A percentile compares a stretch with the other conserved stretches of the same genome.
These are phyloP conservation scores for Eueides isabella DNA, from an alignment of 1,140 invertebrate genomes.

Conservation along the genomic window DNA sequence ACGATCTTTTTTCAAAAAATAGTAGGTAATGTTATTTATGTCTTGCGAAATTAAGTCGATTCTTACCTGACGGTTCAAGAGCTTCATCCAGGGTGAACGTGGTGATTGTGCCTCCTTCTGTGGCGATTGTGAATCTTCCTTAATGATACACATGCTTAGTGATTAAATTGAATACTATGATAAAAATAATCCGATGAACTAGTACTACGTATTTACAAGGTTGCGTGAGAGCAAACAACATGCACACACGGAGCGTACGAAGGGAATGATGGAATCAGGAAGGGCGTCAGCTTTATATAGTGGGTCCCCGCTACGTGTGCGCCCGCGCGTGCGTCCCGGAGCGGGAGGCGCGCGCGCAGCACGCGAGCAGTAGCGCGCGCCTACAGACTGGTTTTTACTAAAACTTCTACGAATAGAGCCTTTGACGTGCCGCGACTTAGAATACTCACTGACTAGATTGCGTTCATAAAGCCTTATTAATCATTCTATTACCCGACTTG, in stretches of 20 bases:
- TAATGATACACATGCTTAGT: conserved; percentile 76
- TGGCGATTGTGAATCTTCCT: conserved; percentile 68
- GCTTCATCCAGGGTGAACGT: conserved; percentile 77
- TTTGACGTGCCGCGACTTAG: conserved; percentile 76
- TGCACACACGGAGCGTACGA: conserved; percentile 65
- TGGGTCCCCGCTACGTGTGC: conserved; percentile 47
- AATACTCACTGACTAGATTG: conserved; percentile 57
- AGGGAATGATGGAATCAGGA: conserved; percentile 76
- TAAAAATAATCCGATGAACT: conserved; percentile 47
- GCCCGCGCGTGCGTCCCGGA: conserved; percentile 64
- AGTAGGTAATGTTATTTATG: not conserved
- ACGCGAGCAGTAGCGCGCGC: conserved; percentile 77
- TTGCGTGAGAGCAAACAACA: conserved; percentile 59
- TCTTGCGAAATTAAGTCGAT: conserved; percentile 8
- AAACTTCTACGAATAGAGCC: conserved; percentile 73
- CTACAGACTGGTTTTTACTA: conserved; percentile 68
- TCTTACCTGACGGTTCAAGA: conserved; percentile 75
- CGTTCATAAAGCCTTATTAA: conserved; percentile 56
- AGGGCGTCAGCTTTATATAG: conserved; percentile 74
- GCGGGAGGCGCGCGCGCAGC: conserved; percentile 67
- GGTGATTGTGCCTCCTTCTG: conserved; percentile 68
- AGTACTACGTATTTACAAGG: conserved; percentile 59
- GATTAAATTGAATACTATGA: conserved; percentile 42
- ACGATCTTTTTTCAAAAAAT: not conserved
- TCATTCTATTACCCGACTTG: conserved; percentile 41